These are phyloP conservation scores for Hiodon tergisus DNA, from an alignment of 2,113 vertebrate species.

Conservation along the genomic window DNA sequence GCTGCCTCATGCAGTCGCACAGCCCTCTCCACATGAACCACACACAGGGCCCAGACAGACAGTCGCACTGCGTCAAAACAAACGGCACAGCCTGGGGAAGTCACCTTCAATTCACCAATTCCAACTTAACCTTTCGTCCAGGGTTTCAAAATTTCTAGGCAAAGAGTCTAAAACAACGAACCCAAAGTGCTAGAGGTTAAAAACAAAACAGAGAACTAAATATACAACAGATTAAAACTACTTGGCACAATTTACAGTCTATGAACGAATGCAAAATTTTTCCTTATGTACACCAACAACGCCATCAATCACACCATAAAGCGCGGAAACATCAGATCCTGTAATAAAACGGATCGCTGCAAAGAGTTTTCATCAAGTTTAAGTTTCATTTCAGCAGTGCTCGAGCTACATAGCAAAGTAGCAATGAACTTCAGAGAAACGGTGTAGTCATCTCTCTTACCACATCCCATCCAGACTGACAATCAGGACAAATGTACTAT, in stretches of 20 bases:
- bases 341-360: not conserved
- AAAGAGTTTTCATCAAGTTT: not conserved
- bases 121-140: not conserved
- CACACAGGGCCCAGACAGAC: not conserved
- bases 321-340: not conserved
- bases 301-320: not conserved
- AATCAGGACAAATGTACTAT: slow-evolving; percentile 14
- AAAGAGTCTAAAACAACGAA: slow-evolving; percentile 8
- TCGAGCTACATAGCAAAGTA: slow-evolving; percentile 21
- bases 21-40: not conserved
- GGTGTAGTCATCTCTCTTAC: slow-evolving; percentile 2
- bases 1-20: not conserved
- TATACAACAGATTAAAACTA: slow-evolving; percentile 5
- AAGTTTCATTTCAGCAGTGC: not conserved
- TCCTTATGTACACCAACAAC: slow-evolving; percentile 26
- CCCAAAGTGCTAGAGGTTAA: slow-evolving; percentile 43
- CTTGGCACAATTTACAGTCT: slow-evolving; percentile 18
- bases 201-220: slow-evolving; percentile 4
- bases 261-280: slow-evolving; percentile 17
- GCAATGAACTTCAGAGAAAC: slow-evolving; percentile 28
- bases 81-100: not conserved
- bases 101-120: not conserved
- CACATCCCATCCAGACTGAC: slow-evolving; percentile 12
- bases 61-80: not conserved
- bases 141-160: not conserved